phyloP scores from a whole-genome alignment of 1,140 invertebrate genomes.

The Drosophila parvula region DNA sequence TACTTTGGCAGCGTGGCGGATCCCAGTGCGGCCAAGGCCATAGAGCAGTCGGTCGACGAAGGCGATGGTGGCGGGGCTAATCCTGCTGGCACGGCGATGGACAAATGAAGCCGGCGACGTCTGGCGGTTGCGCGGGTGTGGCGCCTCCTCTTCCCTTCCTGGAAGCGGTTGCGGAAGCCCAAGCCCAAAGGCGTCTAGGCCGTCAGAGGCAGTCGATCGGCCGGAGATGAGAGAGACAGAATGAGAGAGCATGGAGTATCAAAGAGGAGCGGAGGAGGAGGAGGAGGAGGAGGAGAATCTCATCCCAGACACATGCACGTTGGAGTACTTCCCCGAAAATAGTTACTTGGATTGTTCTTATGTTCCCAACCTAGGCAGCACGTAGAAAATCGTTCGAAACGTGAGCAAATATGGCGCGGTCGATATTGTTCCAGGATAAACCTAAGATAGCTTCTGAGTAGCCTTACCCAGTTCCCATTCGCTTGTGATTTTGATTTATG shows the following conservation, averaged over 20 bases:
- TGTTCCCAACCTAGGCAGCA: slow-evolving; percentile 54
- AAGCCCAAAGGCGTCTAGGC: slow-evolving; percentile 56
- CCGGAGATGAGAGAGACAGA: slow-evolving; percentile 24
- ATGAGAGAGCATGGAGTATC: not conserved
- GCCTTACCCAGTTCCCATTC: slow-evolving; percentile 29
- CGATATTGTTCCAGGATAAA: slow-evolving; percentile 27
- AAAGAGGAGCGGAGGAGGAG: not conserved
- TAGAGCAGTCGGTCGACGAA: slow-evolving; percentile 53
- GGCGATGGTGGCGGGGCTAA: slow-evolving; percentile 52
- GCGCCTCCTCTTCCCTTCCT: slow-evolving; percentile 33
- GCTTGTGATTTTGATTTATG: slow-evolving; percentile 53
- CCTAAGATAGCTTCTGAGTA: slow-evolving; percentile 48
- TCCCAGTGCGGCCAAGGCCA: slow-evolving; percentile 65
- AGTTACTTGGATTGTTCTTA: slow-evolving; percentile 57
- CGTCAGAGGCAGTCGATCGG: slow-evolving; percentile 67
- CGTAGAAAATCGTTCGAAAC: slow-evolving; percentile 66
- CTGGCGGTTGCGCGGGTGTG: slow-evolving; percentile 65
- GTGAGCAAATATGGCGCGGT: slow-evolving; percentile 70
- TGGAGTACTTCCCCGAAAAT: slow-evolving; percentile 29
- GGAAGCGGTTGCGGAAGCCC: slow-evolving; percentile 33
- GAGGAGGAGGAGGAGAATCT: slow-evolving; percentile 11
- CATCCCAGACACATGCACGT: slow-evolving; percentile 18
- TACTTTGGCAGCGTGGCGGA: slow-evolving; percentile 77
- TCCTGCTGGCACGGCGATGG: slow-evolving; percentile 68
- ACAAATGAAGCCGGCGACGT: slow-evolving; percentile 76